These are phyloP conservation scores for Sinocyclocheilus maitianheensis DNA, from an alignment of 2,113 vertebrate genomes.

Conservation along the genomic window DNA sequence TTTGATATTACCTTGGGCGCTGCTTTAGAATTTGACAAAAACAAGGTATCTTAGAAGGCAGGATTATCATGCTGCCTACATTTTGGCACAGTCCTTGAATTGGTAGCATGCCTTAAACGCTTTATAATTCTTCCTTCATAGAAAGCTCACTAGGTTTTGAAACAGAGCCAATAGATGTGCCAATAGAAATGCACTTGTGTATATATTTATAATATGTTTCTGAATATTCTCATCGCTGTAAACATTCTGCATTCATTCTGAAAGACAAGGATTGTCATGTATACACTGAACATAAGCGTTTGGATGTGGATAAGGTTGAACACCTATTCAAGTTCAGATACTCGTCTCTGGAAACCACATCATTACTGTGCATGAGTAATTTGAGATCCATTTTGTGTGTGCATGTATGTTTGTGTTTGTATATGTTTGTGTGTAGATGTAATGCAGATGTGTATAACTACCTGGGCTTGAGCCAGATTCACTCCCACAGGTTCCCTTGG, in stretches of 20 bases:
- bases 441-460: conserved; percentile 58
- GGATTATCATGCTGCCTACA: neutral
- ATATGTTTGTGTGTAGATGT: conserved; percentile 43
- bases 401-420: conserved; percentile 17
- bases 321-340: neutral
- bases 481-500: conserved; percentile 33
- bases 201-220: neutral
- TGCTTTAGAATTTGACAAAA: neutral
- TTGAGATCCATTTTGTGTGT: neutral
- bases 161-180: neutral
- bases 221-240: neutral
- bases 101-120: neutral
- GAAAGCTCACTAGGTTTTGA: neutral
- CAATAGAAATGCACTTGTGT: neutral
- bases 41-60: neutral
- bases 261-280: neutral
- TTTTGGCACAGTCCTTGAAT: neutral
- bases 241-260: neutral
- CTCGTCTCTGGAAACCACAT: neutral
- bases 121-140: neutral
- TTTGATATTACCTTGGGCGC: neutral
- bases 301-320: neutral
- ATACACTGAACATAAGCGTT: neutral
- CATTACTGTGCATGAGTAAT: conserved; percentile 6
- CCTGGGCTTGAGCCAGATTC: conserved; percentile 42